Base-by-base conservation (phyloP, 2,797 vertebrate species). In the Rachycentron canadum region DNA sequence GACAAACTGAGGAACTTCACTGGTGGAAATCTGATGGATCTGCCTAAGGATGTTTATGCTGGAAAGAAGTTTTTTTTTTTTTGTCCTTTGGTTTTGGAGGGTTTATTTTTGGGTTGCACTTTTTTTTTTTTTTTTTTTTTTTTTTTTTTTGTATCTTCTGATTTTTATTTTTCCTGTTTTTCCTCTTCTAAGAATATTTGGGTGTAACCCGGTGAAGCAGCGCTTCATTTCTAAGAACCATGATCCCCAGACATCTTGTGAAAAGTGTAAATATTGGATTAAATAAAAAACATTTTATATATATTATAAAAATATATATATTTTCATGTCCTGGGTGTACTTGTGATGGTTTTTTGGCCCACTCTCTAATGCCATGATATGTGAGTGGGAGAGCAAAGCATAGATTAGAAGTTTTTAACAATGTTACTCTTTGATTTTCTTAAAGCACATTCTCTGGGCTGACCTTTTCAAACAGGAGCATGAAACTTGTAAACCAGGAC, bases 191-290 rank as follows among this genome's bases (percentile, higher is more conserved):
- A 81, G 79, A 90, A 83, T 75, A 75, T 91, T 80, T 91, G 87
- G 88, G 84, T 90, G 84, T 70, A 69, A 90, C 73, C 58, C 50
- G n/a, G 81, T 88, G 94, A 92, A 95, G 95, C 93, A 30, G 94
- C 41, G 92, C 94, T 94, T 95, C 93, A 89, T 87, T 85, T 92
- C 84, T 73, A 84, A 87, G 84, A 89, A 87, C 84, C 82, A 84
- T 86, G 86, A 92, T 92, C 90, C 91, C 91, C 92, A 92, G 95
- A 94, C 92, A 81, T 86, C 94, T 94, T 97, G 96, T 97, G 96
- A 96, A 97, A 97, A 96, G 89, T 98, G 97, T 98, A 98, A 95
- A 98, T 98, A 98, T 83, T 36, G 94, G 95, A 95, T 95, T 95
- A 95, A 92, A 94, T 95, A 93, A 88, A 93, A 95, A 89, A 94